Evolutionary conservation across 2,888 invertebrate genomes (phyloP), one percentile per base, ranked within the genome.

Genomic region (Piscicola geometra): DNA sequence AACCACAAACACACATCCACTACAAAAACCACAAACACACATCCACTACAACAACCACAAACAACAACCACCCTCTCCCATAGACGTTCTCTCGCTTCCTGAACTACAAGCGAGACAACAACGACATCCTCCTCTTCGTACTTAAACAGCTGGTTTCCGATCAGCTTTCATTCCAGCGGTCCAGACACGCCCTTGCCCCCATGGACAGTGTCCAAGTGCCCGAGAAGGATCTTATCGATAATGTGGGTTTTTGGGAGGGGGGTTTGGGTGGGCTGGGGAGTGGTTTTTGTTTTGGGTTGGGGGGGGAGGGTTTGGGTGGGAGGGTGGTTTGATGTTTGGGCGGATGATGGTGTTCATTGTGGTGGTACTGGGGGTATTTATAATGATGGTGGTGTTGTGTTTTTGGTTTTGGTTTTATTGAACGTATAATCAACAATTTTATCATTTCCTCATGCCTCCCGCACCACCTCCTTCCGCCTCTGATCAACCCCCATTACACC

Each of bases 11-110:
- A n/a, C n/a, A n/a, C n/a, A 47, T 47, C 21, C 50, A 47, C 21
- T 47, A 47, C 50, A n/a, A n/a, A n/a, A n/a, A n/a, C n/a, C n/a
- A n/a, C n/a, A n/a, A n/a, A n/a, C n/a, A n/a, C n/a, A n/a, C n/a
- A n/a, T n/a, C n/a, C n/a, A n/a, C n/a, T n/a, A n/a, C n/a, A n/a
- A 47, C 50, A 47, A 47, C 50, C 9, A 15, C 50, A 15, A 32
- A 30, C 12, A 12, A 12, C 36, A 9, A 47, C 50, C 30, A 32
- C 18, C 18, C n/a, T 9, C 67, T 21, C 25, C 50, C 64, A 30
- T 88, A 93, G 92, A 92, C 92, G 81, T 99, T 99, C 90, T 91
- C 92, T 82, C 91, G 93, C 80, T 97, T 95, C 87, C 87, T 99
- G 69, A 88, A 92, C 0, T 98, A 91, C 89, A 93, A 94, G 84